Base-by-base conservation (phyloP, 2,888 invertebrate genomes). In the Mechanitis messenoides region DNA sequence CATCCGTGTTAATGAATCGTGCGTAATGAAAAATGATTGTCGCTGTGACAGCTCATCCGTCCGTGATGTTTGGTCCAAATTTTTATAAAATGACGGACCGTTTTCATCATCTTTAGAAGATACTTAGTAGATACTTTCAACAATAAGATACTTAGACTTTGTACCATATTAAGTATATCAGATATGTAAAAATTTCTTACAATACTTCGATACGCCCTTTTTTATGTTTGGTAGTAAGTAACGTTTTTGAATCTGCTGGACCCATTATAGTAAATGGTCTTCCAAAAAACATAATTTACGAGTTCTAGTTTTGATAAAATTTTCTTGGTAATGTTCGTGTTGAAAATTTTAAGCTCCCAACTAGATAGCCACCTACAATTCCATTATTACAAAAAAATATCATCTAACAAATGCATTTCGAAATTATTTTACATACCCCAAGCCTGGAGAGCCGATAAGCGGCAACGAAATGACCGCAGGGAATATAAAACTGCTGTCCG, bases 1-100 rank as follows among this genome's bases (percentile, higher is more conserved):
- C 84, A 83, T 81, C 83, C 79, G 72, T 83, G 84, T 83, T 87
- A 87, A 89, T 88, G 88, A 87, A 87, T 85, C 87, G 86, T 80
- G 79, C 72, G 79, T 87, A 87, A 88, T 88, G 87, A 86, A 87
- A 88, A 88, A 85, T 87, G 80, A 87, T 87, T 80, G 83, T 72
- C 68, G 61, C 68, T 64, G 74, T 76, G 76, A 75, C 75, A 57
- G 72, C 72, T 68, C 68, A 68, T 65, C 61, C 63, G 58, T 53
- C 68, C 67, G 71, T 78, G 79, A 83, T 78, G 75, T 79, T 81
- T 80, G 79, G 78, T 77, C 74, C 78, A 80, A 83, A 71, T 80
- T 79, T 75, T 77, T 75, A 80, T 72, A 72, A 79, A 83, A 80
- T 79, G 78, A 78, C 69, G 58, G 71, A 63, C 70, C 69, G 55